Evolutionary conservation across 30 jellyfish, hydroid and myxozoan genomes (phyloP), one percentile per base, ranked within the genome.

Genomic region (Turritopsis dohrnii): DNA sequence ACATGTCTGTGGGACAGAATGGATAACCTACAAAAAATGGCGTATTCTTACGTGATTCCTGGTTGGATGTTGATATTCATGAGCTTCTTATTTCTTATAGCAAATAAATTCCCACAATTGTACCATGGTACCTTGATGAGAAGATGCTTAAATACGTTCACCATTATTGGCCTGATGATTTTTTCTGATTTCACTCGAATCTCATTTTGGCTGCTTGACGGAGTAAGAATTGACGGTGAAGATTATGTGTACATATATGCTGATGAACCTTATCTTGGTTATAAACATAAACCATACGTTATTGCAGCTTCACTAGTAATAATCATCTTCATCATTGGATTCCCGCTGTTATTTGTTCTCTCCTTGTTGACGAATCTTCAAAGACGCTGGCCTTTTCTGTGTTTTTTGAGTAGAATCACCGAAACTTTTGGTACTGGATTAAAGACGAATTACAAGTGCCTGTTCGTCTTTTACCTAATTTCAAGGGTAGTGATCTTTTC

Each of bases 191-290:
- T 74, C 26, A 24, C 41, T 21, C 53, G 83, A 24, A 74, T 74
- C 65, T 24, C 65, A 9, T 24, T 74, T 74, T 29, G 65, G 83
- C 54, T 74, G 0, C 83, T 74, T 21, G 27, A 74, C n/a, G 16
- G 17, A 26, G 65, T 74, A 8, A 16, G 9, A 16, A 74, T 74
- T 74, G 83, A 74, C 23, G 83, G 83, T 26, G 41, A 7, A 9
- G 41, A 74, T 1, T 74, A 74, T 74, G 65, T 74, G 53, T 74
- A 74, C 83, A 74, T 74, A 0, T 74, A 74, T 74, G 83, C 83
- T 16, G 65, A 74, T 23, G 83, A 74, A 29, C 20, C 13, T 9
- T 74, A 21, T 22, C 23, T 74, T 7, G 83, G 83, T 24, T 17
- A 29, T 13, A 30, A 27, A 23, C 83, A 74, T 30, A 8, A 7